Evolutionary conservation across 2,113 vertebrate genomes (phyloP), one percentile per base, ranked within the genome.

Genomic region (Microtus montanus): DNA sequence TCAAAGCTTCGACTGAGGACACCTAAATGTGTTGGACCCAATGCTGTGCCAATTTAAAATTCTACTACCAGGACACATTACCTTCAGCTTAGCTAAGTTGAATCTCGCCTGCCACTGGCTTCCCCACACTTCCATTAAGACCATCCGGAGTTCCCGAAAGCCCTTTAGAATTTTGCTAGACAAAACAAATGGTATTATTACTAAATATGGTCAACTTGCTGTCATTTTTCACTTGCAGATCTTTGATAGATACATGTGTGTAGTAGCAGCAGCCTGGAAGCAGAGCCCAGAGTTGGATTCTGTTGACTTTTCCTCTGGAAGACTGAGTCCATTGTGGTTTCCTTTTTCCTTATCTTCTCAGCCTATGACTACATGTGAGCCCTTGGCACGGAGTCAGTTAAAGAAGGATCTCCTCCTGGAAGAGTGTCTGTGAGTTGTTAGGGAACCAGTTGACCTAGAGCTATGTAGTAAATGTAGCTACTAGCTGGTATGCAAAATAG

Each of bases 161-260:
- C 86, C 80, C 52, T 87, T 89, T 79, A 91, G 0, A 1, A 68
- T 88, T 94, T 97, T 86, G 73, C 80, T 96, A 9, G 89, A 49
- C 80, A 49, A 93, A 95, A 77, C 77, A 89, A 96, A 95, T 74
- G 83, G 49, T 89, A 44, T 82, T 75, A 54, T 94, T 85, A 86
- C 94, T 89, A 95, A 91, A 79, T 95, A 91, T 98, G 96, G 93
- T 70, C 89, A 89, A 83, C 54, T 93, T 93, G 79, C 47, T 98
- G 96, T 97, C 93, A 97, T 85, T 96, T 98, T 98, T 97, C 95
- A 96, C 96, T 97, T 95, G 75, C 97, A 95, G 20, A 90, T 93
- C 61, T 93, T 92, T 80, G 89, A 87, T 95, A 94, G 95, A 87
- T 90, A 61, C 28, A 41, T 92, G 24, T 83, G 14, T 71, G 13